phyloP scores from a whole-genome alignment of 35 echinoderm and acorn worm genomes.

The Diadema setosum region DNA sequence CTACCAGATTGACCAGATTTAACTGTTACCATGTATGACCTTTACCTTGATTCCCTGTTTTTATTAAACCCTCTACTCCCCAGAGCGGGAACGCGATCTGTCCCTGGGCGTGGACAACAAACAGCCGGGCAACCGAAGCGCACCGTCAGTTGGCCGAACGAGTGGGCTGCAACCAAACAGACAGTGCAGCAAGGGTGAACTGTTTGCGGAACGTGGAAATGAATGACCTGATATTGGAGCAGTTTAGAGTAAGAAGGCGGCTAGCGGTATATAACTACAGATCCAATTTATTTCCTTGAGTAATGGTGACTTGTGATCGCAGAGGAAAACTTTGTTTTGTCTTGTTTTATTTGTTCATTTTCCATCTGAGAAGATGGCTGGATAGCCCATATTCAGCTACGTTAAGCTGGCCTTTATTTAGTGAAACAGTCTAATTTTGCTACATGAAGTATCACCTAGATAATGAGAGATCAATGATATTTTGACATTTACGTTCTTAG shows the following conservation, averaged over 20 bases:
- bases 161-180: not conserved
- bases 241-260: too few species aligned
- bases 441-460: too few species aligned
- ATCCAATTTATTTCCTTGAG: too few species aligned
- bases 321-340: not conserved
- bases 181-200: not conserved
- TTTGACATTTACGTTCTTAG: too few species aligned
- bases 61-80: too few species aligned
- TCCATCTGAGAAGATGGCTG: not conserved
- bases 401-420: too few species aligned
- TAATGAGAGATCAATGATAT: too few species aligned
- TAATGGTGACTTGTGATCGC: not conserved
- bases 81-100: constrained; percentile 15
- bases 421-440: too few species aligned
- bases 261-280: too few species aligned
- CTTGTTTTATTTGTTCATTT: not conserved
- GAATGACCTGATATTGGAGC: not conserved
- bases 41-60: too few species aligned
- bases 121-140: not conserved
- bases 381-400: not conserved
- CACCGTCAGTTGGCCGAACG: not conserved
- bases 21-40: too few species aligned
- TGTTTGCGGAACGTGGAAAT: not conserved
- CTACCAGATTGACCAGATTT: too few species aligned
- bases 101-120: not conserved